phyloP scores from a whole-genome alignment of 2,888 invertebrate genomes.

The Allolobophora icterica region DNA sequence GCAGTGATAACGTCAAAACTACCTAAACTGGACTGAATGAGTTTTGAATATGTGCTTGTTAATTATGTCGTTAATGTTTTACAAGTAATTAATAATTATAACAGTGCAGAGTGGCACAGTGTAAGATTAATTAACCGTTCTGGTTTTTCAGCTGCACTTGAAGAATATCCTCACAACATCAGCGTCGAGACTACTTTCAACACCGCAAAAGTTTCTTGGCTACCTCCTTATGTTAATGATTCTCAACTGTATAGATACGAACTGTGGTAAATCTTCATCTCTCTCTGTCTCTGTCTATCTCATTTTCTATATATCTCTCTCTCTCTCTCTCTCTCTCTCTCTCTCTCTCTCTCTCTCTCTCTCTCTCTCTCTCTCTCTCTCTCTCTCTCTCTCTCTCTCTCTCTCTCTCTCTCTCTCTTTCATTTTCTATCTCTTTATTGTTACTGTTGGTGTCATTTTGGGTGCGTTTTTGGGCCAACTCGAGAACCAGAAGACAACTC shows the following conservation, averaged over 20 bases:
- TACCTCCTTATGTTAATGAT: not conserved
- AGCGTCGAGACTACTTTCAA: not conserved
- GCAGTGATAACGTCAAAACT: too few relatives aligned
- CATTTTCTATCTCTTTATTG: too few relatives aligned
- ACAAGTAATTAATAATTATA: not conserved
- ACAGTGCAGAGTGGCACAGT: not conserved
- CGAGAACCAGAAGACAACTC: not conserved
- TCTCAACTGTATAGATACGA: constrained; percentile 8
- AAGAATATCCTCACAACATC: constrained; percentile 12
- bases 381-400: not conserved
- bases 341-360: not conserved
- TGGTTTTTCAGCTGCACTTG: not conserved
- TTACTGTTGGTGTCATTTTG: too few relatives aligned
- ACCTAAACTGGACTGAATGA: too few relatives aligned
- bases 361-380: not conserved
- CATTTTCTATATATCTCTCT: too few relatives aligned
- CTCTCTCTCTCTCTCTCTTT: not conserved
- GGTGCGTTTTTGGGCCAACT: not conserved
- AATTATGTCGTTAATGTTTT: not conserved
- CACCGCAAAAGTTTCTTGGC: constrained; percentile 27
- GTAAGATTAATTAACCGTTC: not conserved
- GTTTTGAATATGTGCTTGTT: too few relatives aligned
- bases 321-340: not conserved
- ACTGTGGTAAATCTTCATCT: constrained; percentile 1
- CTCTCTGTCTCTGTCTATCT: not conserved